These are phyloP conservation scores for Heliconius hewitsoni DNA, from an alignment of 1,140 invertebrate genomes.

Conservation along the genomic window DNA sequence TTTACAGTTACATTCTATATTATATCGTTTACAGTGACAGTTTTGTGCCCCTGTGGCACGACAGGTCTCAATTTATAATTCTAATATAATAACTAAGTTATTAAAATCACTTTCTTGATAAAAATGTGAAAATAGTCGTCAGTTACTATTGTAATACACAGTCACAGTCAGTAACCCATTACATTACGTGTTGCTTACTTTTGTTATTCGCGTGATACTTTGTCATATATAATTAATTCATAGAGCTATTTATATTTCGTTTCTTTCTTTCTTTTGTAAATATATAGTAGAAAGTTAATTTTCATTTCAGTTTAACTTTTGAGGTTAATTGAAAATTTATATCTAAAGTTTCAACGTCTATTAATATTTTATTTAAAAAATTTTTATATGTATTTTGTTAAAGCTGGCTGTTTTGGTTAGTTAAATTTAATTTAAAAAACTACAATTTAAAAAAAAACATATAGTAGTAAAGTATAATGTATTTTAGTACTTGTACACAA, in stretches of 20 bases:
- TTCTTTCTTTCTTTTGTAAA: neutral
- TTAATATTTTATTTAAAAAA: no score
- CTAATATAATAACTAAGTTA: neutral
- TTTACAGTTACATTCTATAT: no score
- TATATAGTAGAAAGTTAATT: neutral
- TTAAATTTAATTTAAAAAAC: no score
- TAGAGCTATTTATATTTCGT: neutral
- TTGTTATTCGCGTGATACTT: neutral
- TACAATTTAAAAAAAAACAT: no score
- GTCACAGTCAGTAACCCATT: conserved; percentile 1
- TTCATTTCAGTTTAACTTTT: neutral
- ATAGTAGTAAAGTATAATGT: no score
- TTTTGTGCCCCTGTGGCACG: no score
- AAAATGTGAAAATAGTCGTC: neutral
- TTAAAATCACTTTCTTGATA: neutral
- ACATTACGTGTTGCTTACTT: conserved; percentile 9
- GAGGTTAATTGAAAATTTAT: no score
- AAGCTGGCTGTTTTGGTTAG: no score
- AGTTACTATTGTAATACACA: neutral
- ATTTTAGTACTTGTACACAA: no score
- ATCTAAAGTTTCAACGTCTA: no score
- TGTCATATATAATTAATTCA: conserved; percentile 9
- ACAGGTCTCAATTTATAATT: neutral
- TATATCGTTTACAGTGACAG: no score
- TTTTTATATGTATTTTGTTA: no score